Conservation (phyloP, 2,113 vertebrate species). For the Maccullochella peelii region DNA sequence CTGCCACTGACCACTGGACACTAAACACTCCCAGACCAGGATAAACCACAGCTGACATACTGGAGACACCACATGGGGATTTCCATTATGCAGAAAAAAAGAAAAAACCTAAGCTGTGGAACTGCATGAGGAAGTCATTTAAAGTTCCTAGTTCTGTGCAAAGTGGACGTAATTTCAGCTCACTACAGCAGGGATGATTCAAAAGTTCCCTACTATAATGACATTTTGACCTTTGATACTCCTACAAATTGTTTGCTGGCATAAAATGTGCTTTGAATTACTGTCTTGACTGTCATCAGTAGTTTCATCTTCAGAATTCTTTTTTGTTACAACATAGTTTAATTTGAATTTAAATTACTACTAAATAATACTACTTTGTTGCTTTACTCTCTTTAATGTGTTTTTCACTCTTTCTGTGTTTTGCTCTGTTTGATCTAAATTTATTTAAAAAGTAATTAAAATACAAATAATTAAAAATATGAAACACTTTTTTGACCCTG, state of each 20-base stretch:
- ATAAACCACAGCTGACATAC: constrained; percentile 57
- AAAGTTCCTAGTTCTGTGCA: constrained; percentile 49
- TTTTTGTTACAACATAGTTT: constrained; percentile 5
- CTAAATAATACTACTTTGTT: not conserved
- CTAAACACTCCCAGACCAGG: constrained; percentile 75
- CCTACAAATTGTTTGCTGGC: not conserved
- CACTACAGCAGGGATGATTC: not conserved
- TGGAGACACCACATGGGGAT: constrained; percentile 60
- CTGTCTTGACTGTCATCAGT: constrained; percentile 6
- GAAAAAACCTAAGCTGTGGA: constrained; percentile 14
- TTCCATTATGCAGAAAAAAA: constrained; percentile 28
- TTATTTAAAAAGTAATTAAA: not conserved
- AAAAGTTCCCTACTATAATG: not conserved
- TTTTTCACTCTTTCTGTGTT: not conserved
- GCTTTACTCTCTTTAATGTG: not conserved
- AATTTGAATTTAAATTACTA: not conserved
- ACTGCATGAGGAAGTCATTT: constrained; percentile 73
- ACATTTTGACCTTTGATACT: constrained; percentile 24
- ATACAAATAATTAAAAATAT: not conserved
- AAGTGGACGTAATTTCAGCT: constrained; percentile 20
- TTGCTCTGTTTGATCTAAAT: not conserved
- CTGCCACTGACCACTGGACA: constrained; percentile 74
- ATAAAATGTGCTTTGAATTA: not conserved
- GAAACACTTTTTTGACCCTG: not conserved
- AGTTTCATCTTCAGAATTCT: not conserved